Percentiles rank a stretch among this genome's conserved stretches.
phyloP scores from a whole-genome alignment of 2,113 vertebrate genomes.

The Ranitomeya variabilis region DNA sequence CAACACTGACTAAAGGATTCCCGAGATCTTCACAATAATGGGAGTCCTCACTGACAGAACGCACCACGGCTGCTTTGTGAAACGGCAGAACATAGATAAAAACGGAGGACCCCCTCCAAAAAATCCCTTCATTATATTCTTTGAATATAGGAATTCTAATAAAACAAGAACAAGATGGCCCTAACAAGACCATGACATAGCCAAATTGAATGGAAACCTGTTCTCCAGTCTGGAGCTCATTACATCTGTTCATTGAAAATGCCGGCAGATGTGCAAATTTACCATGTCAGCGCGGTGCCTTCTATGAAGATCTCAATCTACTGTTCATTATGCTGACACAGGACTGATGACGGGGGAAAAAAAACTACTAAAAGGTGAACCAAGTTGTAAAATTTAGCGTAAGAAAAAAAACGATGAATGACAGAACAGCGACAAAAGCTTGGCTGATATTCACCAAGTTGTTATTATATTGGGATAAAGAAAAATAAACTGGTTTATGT shows the following conservation, averaged over 20 bases:
- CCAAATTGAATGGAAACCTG: background rate
- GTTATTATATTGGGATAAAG: too few species aligned
- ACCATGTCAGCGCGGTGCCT: background rate
- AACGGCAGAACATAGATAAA: background rate
- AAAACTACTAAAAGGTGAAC: background rate
- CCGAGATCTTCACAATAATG: background rate
- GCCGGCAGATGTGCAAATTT: background rate
- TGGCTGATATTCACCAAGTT: background rate
- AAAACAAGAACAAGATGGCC: background rate
- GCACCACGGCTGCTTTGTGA: background rate
- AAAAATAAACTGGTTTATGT: too few species aligned
- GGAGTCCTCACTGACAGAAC: background rate
- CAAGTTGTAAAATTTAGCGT: background rate
- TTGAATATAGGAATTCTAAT: background rate
- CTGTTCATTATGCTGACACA: background rate
- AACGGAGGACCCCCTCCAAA: background rate
- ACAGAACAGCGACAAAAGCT: background rate
- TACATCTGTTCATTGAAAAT: slow-evolving; percentile 32
- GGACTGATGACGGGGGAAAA: background rate
- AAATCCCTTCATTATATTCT: background rate
- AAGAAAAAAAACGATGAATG: background rate
- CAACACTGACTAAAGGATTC: background rate
- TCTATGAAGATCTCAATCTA: background rate
- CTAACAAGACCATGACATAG: background rate
- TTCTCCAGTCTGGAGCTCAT: background rate